Base-by-base conservation (phyloP, 92 coral and sea anemone species). In the Pocillopora grandis region DNA sequence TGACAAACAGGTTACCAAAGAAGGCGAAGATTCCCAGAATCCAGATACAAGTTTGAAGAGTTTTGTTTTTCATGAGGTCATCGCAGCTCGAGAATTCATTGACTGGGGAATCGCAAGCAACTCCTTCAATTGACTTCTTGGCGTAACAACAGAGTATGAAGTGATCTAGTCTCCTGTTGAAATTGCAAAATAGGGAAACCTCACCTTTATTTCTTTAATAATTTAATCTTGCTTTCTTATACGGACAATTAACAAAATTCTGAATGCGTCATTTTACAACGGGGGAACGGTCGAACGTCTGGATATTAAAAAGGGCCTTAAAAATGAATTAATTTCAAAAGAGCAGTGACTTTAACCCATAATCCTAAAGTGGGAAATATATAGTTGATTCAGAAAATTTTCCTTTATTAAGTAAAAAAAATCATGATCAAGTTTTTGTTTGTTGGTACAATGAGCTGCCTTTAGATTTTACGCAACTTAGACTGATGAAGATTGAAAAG, bases 11-110 rank as follows among this genome's bases (percentile, higher is more conserved):
- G 80, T 91, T 91, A 9, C 95, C 95, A 15, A 89, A 6, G 13
- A 89, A 66, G 19, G 92, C 95, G 18, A 78, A 62, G 35, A 91
- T 35, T 0, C 95, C 95, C 9, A 91, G 84, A 60, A 91, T 86
- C 95, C 95, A 91, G 52, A 91, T 71, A 16, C 83, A 89, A 3
- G 89, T 79, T 62, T 85, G 92, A 36, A 91, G 88, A 18, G 76
- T 72, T 56, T 78, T 55, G 85, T 89, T 89, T 62, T 91, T 91
- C 95, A 91, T 89, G 59, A 91, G 85, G 59, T 91, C 95, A 35
- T 91, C 95, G 59, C 95, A 91, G 77, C 92, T 91, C 14, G 95
- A 91, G 59, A 91, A 91, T 42, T 77, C 88, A 69, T 91, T 89
- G 27, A 72, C 71, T 67, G 88, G 92, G 9, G 92, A 89, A 9